Conservation (phyloP, 2,113 vertebrate genomes). For the Heterochromis multidens region DNA sequence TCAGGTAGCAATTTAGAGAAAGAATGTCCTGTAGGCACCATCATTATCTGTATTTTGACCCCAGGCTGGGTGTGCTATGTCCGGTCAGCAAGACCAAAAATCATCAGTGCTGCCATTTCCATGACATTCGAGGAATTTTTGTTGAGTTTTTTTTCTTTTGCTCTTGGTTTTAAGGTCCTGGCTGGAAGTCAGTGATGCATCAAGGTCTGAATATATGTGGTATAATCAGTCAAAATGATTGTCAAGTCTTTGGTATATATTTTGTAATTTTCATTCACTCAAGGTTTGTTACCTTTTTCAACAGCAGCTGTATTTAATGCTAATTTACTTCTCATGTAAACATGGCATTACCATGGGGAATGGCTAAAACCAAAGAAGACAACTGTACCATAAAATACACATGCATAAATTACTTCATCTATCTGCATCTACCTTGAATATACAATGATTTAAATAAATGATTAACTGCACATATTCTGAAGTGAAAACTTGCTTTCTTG, state of each 20-base stretch:
- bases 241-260: not conserved
- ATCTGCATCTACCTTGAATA: not conserved
- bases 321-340: not conserved
- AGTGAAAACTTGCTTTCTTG: not conserved
- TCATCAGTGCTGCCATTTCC: not conserved
- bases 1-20: constrained; percentile 73
- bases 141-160: not conserved
- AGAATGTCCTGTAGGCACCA: constrained; percentile 59
- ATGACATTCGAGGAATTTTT: constrained; percentile 39
- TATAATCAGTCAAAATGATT: not conserved
- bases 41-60: constrained; percentile 64
- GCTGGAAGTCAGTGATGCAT: not conserved
- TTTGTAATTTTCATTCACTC: not conserved
- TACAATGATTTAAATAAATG: not conserved
- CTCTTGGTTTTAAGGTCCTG: not conserved
- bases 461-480: not conserved
- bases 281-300: not conserved
- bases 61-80: constrained; percentile 24
- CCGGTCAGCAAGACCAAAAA: not conserved
- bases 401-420: not conserved
- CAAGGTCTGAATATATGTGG: not conserved
- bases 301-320: not conserved
- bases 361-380: not conserved
- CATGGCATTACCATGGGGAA: fast-evolving
- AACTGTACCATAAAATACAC: not conserved